phyloP scores from a whole-genome alignment of 2,888 invertebrate species.

The Crepidodera aurea region DNA sequence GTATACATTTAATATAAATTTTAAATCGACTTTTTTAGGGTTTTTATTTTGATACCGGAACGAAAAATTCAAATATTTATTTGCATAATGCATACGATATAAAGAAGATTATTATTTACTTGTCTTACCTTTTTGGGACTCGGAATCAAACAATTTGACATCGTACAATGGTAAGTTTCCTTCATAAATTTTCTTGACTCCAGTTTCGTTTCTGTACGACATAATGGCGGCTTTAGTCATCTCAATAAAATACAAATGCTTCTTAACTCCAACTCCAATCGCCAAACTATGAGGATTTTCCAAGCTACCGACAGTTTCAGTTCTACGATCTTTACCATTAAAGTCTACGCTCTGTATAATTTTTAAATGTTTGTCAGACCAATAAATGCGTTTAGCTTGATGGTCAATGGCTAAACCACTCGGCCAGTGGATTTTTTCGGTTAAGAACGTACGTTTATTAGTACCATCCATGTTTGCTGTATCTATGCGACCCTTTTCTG shows the following conservation, averaged over 20 bases:
- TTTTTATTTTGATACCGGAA: too few relatives aligned
- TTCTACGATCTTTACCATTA: conserved; percentile 64
- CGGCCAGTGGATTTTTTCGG: conserved; percentile 72
- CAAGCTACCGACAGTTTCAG: conserved; percentile 62
- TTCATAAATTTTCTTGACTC: conserved; percentile 62
- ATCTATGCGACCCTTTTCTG: conserved; percentile 69
- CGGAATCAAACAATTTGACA: conserved; percentile 71
- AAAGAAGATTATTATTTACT: too few relatives aligned
- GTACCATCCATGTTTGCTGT: conserved; percentile 79
- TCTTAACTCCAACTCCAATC: conserved; percentile 57
- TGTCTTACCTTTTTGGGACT: conserved; percentile 66
- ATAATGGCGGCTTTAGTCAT: conserved; percentile 70
- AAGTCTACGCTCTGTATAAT: conserved; percentile 72
- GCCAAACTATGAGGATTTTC: conserved; percentile 61
- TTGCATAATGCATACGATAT: too few relatives aligned
- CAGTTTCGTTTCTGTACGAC: conserved; percentile 61
- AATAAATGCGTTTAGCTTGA: conserved; percentile 67
- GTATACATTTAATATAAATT: too few relatives aligned
- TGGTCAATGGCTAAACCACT: conserved; percentile 77
- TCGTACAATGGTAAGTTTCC: conserved; percentile 74
- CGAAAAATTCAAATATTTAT: too few relatives aligned
- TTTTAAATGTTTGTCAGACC: conserved; percentile 77
- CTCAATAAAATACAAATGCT: conserved; percentile 76
- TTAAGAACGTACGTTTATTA: conserved; percentile 61
- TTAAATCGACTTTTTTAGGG: too few relatives aligned